A percentile compares a stretch with the other conserved stretches of the same genome.
These are phyloP conservation scores for Trachelus iudaicus DNA, from an alignment of 2,888 invertebrate genomes.

Conservation along the genomic window DNA sequence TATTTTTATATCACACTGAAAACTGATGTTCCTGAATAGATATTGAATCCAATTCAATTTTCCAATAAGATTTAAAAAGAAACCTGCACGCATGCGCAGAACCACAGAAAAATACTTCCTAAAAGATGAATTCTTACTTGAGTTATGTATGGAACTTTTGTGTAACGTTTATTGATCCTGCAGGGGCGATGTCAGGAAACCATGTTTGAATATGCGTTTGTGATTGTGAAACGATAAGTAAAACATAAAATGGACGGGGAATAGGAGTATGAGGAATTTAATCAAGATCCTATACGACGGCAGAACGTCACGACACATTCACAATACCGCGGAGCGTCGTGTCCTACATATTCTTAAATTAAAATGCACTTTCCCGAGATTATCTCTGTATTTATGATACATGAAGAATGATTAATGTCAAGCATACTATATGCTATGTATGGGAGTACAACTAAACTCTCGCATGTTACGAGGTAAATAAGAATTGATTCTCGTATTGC, in stretches of 20 bases:
- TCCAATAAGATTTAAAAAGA: background rate
- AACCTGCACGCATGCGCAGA: background rate
- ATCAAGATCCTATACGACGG: background rate
- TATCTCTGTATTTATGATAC: conserved; percentile 7
- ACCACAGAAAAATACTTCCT: background rate
- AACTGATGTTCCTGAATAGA: background rate
- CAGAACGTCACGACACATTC: background rate
- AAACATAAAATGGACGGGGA: background rate
- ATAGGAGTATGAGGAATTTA: background rate
- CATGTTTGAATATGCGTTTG: background rate
- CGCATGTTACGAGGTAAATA: background rate
- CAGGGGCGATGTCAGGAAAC: background rate
- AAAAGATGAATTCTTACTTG: background rate
- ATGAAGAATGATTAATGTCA: background rate
- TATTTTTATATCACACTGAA: background rate
- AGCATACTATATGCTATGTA: background rate
- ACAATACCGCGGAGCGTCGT: background rate
- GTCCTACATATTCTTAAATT: conserved; percentile 21
- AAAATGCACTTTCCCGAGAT: conserved; percentile 26
- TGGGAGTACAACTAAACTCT: background rate
- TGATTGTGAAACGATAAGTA: background rate
- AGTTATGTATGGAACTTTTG: background rate
- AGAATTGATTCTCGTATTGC: background rate
- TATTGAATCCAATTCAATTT: background rate
- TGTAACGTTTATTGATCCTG: background rate